phyloP scores from a whole-genome alignment of 2,888 invertebrate species.

The Apamea epomidion region DNA sequence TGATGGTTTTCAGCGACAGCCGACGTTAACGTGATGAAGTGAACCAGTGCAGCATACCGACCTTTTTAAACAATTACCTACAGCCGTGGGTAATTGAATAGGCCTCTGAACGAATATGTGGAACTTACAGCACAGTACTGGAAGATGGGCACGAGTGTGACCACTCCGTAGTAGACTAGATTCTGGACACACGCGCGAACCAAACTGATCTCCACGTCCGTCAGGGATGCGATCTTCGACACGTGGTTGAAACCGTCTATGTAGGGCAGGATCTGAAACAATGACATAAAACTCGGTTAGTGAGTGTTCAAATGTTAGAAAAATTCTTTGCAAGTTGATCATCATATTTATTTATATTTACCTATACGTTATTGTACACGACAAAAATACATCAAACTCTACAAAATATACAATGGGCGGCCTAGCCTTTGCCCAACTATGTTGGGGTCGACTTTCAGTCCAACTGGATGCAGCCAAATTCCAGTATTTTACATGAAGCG shows the following conservation, averaged over 20 bases:
- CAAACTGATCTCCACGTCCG: constrained; percentile 95
- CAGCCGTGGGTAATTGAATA: too few species aligned
- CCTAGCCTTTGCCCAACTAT: too few species aligned
- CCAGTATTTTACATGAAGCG: too few species aligned
- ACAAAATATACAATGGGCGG: too few species aligned
- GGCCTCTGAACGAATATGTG: neutral
- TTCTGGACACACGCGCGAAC: constrained; percentile 96
- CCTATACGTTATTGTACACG: too few species aligned
- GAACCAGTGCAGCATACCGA: too few species aligned
- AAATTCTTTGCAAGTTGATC: neutral
- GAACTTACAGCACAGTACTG: constrained; percentile 93
- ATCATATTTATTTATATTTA: neutral
- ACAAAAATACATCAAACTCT: too few species aligned
- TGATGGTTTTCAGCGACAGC: too few species aligned
- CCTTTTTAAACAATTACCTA: too few species aligned
- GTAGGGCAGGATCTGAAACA: constrained; percentile 92
- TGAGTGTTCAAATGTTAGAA: too few species aligned
- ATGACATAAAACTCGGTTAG: constrained; percentile 26
- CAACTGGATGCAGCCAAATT: neutral
- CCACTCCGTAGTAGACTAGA: constrained; percentile 94
- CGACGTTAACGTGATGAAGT: too few species aligned
- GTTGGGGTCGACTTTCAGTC: neutral
- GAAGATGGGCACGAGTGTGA: constrained; percentile 94
- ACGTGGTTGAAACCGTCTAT: constrained; percentile 96
- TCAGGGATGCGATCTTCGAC: constrained; percentile 94